A percentile compares a stretch with the other conserved stretches of the same genome.
phyloP scores from a whole-genome alignment of 2,888 invertebrate genomes.

The Eupithecia pulchellata region DNA sequence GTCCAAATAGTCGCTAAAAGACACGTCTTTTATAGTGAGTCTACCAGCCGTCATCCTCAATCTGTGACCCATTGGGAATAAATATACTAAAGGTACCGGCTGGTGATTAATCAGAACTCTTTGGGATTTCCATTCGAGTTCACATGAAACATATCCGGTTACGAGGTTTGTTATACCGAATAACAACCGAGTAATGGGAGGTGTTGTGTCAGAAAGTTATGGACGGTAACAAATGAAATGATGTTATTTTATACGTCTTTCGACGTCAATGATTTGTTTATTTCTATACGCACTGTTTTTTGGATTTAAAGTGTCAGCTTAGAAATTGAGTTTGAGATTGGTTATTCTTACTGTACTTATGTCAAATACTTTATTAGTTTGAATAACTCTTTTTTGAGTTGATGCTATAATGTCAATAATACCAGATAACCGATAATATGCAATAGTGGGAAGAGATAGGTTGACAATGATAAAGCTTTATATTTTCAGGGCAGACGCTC shows the following conservation, averaged over 20 bases:
- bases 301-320: background rate
- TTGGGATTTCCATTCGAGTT: conserved; percentile 41
- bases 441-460: no score
- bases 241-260: background rate
- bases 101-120: conserved; percentile 48
- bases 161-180: conserved; percentile 32
- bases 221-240: background rate
- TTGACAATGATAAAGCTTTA: no score
- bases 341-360: no score
- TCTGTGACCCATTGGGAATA: conserved; percentile 35
- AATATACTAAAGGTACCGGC: conserved; percentile 33
- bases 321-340: no score
- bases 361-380: no score
- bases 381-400: no score
- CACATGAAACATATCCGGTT: conserved; percentile 32
- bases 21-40: background rate
- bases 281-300: background rate
- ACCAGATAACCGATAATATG: no score
- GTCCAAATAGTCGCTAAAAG: no score
- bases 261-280: no score
- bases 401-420: no score
- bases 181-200: conserved; percentile 5
- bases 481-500: background rate
- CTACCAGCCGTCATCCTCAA: conserved; percentile 3
- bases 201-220: background rate